Conservation (phyloP, 2,113 vertebrate species). For the Spea multiplicata region DNA sequence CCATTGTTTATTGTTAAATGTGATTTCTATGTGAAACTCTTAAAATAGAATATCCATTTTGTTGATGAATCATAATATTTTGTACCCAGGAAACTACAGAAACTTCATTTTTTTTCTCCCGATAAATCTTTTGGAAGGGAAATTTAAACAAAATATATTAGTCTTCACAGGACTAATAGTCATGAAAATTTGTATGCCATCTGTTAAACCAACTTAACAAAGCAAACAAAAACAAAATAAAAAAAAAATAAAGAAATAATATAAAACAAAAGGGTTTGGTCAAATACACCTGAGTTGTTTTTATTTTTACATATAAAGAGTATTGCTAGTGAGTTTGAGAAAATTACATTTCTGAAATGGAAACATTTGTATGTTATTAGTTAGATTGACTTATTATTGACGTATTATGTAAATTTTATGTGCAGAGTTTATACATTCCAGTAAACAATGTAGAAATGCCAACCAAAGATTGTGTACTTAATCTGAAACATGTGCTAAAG, state of each 20-base stretch:
- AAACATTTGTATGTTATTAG: slow-evolving; percentile 45
- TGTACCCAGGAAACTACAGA: background rate
- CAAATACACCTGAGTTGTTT: background rate
- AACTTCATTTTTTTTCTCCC: background rate
- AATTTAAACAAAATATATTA: slow-evolving; percentile 12
- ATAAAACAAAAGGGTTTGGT: slow-evolving; percentile 1
- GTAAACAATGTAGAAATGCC: slow-evolving; percentile 44
- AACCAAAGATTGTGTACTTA: slow-evolving; percentile 34
- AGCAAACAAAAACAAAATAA: background rate
- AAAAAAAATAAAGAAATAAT: too few relatives aligned
- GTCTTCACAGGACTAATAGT: slow-evolving; percentile 1
- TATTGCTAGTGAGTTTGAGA: slow-evolving; percentile 6
- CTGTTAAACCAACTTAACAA: slow-evolving; percentile 10
- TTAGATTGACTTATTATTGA: slow-evolving; percentile 39
- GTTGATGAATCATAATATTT: background rate
- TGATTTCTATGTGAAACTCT: background rate
- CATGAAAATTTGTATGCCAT: background rate
- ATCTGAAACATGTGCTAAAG: slow-evolving; percentile 31
- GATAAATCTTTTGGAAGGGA: background rate
- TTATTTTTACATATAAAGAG: slow-evolving; percentile 11
- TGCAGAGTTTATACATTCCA: slow-evolving; percentile 41
- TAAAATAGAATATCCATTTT: background rate
- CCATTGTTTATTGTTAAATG: background rate
- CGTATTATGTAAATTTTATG: slow-evolving; percentile 44
- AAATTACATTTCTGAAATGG: slow-evolving; percentile 13